phyloP scores from a whole-genome alignment of 2,888 invertebrate species.

The Orchesella flavescens region DNA sequence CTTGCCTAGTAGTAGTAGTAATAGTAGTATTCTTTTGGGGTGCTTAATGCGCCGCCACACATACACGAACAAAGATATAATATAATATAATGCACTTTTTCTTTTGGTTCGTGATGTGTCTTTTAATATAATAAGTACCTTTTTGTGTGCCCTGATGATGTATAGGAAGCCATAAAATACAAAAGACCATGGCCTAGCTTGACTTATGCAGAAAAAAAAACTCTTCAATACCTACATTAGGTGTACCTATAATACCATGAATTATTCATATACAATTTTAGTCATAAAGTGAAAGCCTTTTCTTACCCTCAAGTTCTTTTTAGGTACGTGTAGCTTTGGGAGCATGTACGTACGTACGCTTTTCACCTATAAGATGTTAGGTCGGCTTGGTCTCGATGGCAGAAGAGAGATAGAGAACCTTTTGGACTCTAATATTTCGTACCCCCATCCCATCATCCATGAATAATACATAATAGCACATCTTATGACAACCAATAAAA shows the following conservation, averaged over 20 bases:
- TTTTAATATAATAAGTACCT: background rate
- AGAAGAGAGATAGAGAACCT: background rate
- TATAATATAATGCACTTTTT: no score
- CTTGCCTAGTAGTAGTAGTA: no score
- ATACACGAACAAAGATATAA: no score
- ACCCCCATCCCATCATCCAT: constrained; percentile 10
- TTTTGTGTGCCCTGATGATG: constrained; percentile 16
- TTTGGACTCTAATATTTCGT: background rate
- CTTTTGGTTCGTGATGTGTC: no score
- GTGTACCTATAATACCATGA: constrained; percentile 33
- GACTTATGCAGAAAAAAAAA: background rate
- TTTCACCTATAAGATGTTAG: background rate
- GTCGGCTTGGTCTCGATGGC: background rate
- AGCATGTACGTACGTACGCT: no score
- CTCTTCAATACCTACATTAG: background rate
- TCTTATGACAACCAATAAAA: background rate
- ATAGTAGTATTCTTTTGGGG: no score
- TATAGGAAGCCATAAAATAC: constrained; percentile 39
- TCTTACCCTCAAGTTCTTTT: constrained; percentile 1
- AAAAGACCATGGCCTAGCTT: constrained; percentile 9
- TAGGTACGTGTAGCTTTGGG: no score
- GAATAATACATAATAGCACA: constrained; percentile 19
- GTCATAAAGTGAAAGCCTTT: constrained; percentile 46
- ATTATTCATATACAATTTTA: constrained; percentile 48
- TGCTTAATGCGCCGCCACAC: no score